A percentile compares a stretch with the other conserved stretches of the same genome.
These are phyloP conservation scores for Hemiscyllium ocellatum DNA, from an alignment of 2,113 vertebrate genomes.

Conservation along the genomic window DNA sequence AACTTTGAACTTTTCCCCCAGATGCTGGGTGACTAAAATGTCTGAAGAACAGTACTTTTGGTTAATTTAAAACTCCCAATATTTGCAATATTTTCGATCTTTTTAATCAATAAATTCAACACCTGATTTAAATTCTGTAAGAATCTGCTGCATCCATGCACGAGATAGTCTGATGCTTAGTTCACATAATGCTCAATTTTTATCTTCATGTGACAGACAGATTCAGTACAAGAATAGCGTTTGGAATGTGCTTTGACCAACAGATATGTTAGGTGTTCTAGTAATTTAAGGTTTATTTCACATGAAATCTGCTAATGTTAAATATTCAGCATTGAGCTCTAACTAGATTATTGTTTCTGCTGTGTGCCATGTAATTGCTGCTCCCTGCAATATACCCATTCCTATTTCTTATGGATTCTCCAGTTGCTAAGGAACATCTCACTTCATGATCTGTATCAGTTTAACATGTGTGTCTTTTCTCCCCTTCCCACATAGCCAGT, in stretches of 20 bases:
- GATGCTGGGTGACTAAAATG: not conserved
- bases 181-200: not conserved
- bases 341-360: not conserved
- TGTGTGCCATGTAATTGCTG: not conserved
- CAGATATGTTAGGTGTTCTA: not conserved
- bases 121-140: not conserved
- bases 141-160: not conserved
- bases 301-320: not conserved
- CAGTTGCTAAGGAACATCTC: not conserved
- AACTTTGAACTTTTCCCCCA: not conserved
- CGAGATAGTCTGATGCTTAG: not conserved
- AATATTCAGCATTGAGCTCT: not conserved
- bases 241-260: not conserved
- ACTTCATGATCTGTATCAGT: not conserved
- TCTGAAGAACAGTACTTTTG: not conserved
- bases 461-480: not conserved
- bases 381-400: not conserved
- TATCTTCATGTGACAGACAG: not conserved
- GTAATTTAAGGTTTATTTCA: not conserved
- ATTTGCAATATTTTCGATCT: not conserved
- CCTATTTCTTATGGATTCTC: not conserved
- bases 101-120: not conserved
- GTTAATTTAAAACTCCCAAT: not conserved
- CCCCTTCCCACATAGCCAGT: not conserved
- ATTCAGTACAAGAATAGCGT: not conserved